A percentile compares a stretch with the other conserved stretches of the same genome.
These are phyloP conservation scores for Drosophila pseudotalamancana DNA, from an alignment of 2,888 invertebrate species.

Conservation along the genomic window DNA sequence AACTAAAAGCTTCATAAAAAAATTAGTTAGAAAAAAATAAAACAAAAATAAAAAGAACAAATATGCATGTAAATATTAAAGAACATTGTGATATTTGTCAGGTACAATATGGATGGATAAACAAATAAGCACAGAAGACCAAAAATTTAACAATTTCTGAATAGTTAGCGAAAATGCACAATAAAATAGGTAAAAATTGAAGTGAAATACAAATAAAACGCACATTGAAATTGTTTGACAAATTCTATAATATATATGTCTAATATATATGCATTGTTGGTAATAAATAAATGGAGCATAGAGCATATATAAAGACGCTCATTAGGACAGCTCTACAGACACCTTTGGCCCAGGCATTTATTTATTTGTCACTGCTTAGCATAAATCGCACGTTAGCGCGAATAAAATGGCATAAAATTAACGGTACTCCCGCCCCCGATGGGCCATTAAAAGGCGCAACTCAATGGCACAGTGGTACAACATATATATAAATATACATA, in stretches of 20 bases:
- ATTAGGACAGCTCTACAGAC: constrained; percentile 51
- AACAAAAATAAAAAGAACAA: background rate
- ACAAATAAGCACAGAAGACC: constrained; percentile 18
- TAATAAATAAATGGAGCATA: constrained; percentile 38
- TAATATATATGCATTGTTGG: background rate
- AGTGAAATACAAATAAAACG: background rate
- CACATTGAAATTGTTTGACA: background rate
- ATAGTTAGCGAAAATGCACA: constrained; percentile 15
- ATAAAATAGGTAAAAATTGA: background rate
- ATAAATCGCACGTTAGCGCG: constrained; percentile 74
- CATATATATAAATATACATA: accelerated
- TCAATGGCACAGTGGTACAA: constrained; percentile 43
- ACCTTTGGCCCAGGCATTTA: constrained; percentile 63
- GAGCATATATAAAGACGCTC: constrained; percentile 50
- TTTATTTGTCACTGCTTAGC: constrained; percentile 74
- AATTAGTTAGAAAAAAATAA: background rate
- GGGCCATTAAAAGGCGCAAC: constrained; percentile 30
- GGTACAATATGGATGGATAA: background rate
- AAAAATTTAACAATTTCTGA: background rate
- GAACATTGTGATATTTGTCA: constrained; percentile 5
- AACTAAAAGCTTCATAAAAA: constrained; percentile 10
- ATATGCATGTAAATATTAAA: constrained; percentile 19
- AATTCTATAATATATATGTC: background rate
- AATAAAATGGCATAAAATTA: constrained; percentile 77
- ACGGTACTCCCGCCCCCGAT: constrained; percentile 47